Evolutionary conservation across 2,797 vertebrate genomes (phyloP).

Genomic region (Propithecus perrieri): DNA sequence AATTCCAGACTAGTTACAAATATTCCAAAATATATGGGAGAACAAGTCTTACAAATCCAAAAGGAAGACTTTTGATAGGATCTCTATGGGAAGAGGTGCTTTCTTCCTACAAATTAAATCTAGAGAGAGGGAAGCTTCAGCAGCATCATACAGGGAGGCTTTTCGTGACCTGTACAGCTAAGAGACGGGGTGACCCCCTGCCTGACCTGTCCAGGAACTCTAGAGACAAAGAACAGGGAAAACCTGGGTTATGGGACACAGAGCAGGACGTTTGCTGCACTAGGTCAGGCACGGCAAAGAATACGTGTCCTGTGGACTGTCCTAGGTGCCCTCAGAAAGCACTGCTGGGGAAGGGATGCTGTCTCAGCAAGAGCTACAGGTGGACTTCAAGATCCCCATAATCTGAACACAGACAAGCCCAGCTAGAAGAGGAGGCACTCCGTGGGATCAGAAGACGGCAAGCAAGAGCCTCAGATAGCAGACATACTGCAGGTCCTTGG

Average conservation of each 20-base stretch:
- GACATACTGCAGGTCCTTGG: not conserved
- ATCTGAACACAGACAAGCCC: not conserved
- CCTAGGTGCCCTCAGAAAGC: not conserved
- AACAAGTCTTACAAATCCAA: not conserved
- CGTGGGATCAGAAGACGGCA: not conserved
- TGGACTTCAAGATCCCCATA: not conserved
- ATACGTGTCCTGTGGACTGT: not conserved
- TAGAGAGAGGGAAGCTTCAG: not conserved
- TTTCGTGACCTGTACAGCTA: not conserved
- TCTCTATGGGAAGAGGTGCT: not conserved
- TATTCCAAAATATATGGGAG: not conserved
- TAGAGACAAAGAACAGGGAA: not conserved
- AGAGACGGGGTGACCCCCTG: too few species aligned
- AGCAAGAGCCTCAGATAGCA: not conserved
- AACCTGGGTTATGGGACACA: accelerated
- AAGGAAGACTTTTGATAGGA: not conserved
- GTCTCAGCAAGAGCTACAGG: not conserved
- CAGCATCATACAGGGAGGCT: not conserved
- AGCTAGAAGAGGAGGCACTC: not conserved
- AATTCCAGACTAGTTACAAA: not conserved
- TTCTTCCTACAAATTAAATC: not conserved
- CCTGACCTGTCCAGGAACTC: not conserved
- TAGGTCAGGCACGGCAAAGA: not conserved
- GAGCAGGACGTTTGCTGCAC: not conserved
- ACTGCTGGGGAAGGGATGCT: not conserved